A percentile compares a stretch with the other conserved stretches of the same genome.
Conservation (phyloP, 2,888 invertebrate species). For the Heteromyza rotundicornis region DNA sequence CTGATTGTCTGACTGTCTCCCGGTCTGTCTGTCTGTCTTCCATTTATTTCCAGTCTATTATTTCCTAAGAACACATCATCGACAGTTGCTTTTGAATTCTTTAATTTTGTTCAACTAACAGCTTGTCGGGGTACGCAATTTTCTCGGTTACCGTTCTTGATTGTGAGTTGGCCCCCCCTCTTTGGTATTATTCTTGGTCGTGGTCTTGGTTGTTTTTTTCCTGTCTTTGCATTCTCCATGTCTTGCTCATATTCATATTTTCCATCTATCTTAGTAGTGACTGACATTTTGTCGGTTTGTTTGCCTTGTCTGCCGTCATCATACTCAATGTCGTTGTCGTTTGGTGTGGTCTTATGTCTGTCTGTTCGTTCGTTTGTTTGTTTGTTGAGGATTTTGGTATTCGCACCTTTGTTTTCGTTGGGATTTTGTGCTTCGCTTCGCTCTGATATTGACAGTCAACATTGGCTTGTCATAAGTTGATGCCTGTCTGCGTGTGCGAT, state of each 20-base stretch:
- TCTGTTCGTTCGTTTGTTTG: not conserved
- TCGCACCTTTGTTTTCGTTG: constrained; percentile 3
- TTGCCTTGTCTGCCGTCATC: not conserved
- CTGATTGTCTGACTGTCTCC: not conserved
- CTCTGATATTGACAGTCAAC: not conserved
- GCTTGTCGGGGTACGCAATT: not conserved
- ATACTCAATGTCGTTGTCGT: not conserved
- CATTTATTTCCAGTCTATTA: not conserved
- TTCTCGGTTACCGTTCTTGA: not conserved
- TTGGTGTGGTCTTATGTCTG: not conserved
- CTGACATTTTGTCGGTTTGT: not conserved
- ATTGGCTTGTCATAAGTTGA: not conserved
- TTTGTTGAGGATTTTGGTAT: not conserved
- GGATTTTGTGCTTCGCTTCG: not conserved
- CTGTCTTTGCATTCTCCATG: too few species aligned
- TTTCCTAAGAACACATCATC: constrained; percentile 1
- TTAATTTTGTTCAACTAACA: not conserved
- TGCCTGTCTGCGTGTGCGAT: not conserved
- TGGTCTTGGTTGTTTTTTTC: too few species aligned
- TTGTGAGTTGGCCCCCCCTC: not conserved
- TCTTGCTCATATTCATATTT: too few species aligned
- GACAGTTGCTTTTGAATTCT: constrained; percentile 17
- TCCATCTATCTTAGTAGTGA: not conserved
- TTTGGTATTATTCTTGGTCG: too few species aligned
- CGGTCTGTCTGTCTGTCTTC: not conserved